A percentile compares a stretch with the other conserved stretches of the same genome.
Evolutionary conservation across 2,888 invertebrate species (phyloP).

Genomic region (Platerodrilus igneus): DNA sequence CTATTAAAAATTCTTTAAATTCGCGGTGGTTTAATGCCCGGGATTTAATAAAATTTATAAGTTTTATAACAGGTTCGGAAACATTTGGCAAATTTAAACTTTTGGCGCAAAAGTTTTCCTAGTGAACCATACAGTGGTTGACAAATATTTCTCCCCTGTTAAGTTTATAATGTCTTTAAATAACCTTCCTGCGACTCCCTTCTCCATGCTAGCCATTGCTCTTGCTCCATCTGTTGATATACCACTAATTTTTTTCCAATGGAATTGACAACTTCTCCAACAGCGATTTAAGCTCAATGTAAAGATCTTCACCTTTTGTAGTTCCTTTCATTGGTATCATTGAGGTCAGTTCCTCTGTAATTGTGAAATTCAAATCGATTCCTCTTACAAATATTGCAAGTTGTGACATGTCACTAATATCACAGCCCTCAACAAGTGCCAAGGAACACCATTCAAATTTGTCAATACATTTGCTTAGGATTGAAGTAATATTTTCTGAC

Average conservation of each 20-base stretch:
- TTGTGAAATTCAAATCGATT: slow-evolving; percentile 7
- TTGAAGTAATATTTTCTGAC: no score
- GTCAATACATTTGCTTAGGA: no score
- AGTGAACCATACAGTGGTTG: slow-evolving; percentile 15
- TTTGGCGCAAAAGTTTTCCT: slow-evolving; percentile 8
- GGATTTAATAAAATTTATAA: slow-evolving; percentile 4
- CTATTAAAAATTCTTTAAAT: slow-evolving; percentile 5
- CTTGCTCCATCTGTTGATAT: slow-evolving; percentile 27
- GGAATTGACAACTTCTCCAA: slow-evolving; percentile 21
- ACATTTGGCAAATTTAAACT: slow-evolving; percentile 8
- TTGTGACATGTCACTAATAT: no score
- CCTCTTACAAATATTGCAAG: no score
- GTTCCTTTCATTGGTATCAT: slow-evolving; percentile 10
- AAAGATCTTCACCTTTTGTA: slow-evolving; percentile 9
- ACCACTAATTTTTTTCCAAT: slow-evolving; percentile 23
- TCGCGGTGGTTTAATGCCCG: slow-evolving; percentile 4
- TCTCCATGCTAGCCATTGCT: slow-evolving; percentile 26
- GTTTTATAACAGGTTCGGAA: slow-evolving; percentile 7
- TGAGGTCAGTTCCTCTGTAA: slow-evolving; percentile 10
- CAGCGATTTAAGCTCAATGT: slow-evolving; percentile 9
- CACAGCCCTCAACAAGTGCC: no score
- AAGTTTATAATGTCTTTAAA: slow-evolving; percentile 18
- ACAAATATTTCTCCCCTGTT: slow-evolving; percentile 21
- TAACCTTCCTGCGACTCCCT: slow-evolving; percentile 26
- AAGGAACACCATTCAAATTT: no score